Conservation (phyloP, 2,113 vertebrate species). For the Montifringilla adamsi region DNA sequence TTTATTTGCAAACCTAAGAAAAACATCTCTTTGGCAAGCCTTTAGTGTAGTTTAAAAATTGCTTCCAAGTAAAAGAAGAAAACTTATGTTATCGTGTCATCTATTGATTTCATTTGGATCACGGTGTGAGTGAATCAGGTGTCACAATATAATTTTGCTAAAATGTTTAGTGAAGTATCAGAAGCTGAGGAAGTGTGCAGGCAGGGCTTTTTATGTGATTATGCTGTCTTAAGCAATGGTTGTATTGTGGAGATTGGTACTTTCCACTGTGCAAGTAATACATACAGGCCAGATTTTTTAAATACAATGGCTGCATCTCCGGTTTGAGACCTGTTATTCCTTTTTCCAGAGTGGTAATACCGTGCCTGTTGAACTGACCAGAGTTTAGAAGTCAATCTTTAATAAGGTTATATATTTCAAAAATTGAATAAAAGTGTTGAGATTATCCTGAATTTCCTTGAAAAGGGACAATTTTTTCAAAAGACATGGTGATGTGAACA, state of each 20-base stretch:
- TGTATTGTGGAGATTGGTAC: neutral
- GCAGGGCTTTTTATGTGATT: neutral
- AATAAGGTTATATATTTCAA: neutral
- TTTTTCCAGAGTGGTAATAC: neutral
- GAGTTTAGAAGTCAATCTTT: neutral
- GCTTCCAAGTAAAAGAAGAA: neutral
- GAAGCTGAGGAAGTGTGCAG: neutral
- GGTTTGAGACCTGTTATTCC: neutral
- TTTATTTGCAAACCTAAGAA: neutral
- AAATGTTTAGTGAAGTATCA: neutral
- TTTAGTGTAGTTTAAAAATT: neutral
- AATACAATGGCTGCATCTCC: neutral
- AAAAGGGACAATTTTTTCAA: neutral
- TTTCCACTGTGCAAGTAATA: neutral
- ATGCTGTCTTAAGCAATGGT: neutral
- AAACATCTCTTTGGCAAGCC: neutral
- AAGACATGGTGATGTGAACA: neutral
- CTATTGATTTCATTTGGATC: neutral
- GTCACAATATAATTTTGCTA: neutral
- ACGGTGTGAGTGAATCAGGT: neutral
- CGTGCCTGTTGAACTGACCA: neutral
- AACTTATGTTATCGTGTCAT: neutral
- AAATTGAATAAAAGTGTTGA: neutral
- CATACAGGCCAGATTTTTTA: neutral
- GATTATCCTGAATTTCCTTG: neutral